Conservation (phyloP, 2,797 vertebrate species). For the Squalus acanthias region DNA sequence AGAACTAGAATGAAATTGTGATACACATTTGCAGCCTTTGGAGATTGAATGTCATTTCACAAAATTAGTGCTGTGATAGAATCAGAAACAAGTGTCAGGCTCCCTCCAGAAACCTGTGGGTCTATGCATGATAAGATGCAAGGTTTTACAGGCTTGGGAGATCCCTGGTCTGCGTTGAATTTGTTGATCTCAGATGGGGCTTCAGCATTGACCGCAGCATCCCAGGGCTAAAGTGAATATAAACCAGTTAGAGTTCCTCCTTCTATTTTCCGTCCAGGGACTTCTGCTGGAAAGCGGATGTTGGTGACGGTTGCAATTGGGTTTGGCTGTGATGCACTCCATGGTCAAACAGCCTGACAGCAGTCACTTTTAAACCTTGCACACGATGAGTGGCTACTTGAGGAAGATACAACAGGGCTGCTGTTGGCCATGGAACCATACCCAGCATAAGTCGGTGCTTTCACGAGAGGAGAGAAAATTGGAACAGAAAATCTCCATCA, state of each 20-base stretch:
- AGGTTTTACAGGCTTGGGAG: neutral
- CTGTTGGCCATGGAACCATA: neutral
- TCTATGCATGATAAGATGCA: neutral
- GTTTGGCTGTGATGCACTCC: neutral
- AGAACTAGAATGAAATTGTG: slow-evolving; percentile 2
- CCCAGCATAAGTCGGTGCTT: neutral
- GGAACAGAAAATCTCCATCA: neutral
- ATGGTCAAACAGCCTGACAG: neutral
- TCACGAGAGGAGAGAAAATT: neutral
- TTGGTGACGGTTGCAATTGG: neutral
- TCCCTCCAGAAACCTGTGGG: neutral
- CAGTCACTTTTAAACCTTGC: neutral
- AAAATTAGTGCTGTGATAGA: neutral
- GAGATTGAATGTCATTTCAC: slow-evolving; percentile 2
- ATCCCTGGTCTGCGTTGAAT: neutral
- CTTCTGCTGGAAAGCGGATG: neutral
- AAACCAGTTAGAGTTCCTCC: neutral
- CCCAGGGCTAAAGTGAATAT: neutral
- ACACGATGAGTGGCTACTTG: neutral
- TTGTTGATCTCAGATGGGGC: neutral
- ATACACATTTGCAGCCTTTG: neutral
- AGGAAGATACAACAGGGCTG: neutral
- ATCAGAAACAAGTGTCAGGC: neutral
- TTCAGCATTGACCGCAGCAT: neutral
- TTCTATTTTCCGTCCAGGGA: neutral